Evolutionary conservation across 2,113 vertebrate species (phyloP), one percentile per base, ranked within the genome.

Genomic region (Tautogolabrus adspersus): DNA sequence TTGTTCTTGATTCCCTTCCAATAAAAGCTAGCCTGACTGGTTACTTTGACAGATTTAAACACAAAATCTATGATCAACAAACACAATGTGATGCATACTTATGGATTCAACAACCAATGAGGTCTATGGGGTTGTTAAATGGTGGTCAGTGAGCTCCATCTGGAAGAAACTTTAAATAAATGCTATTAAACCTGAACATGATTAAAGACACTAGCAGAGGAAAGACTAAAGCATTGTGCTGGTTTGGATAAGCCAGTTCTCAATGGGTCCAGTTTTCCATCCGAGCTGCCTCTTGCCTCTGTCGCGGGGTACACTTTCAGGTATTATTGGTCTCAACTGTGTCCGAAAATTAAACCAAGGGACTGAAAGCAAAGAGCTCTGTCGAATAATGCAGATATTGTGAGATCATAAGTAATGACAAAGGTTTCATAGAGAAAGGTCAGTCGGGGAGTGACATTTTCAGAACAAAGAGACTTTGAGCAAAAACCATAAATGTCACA

Each of bases 251-350:
- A 63, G 70, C 64, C 69, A 47, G 47, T 52, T 81, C 74, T 75
- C 65, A 75, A 66, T 79, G 63, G n/a, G 38, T 77, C 44, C 66
- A 68, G 55, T 61, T 87, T 88, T 88, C 77, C 81, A 68, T 78
- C 64, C 65, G 16, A 0, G 42, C 65, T 44, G 68, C 63, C 57
- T 73, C 66, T 70, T 54, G 12, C 52, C 56, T 74, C 16, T n/a
- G 52, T 59, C 37, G 1, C 65, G 1, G 55, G 68, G 51, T 65
- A 54, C 68, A 34, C 37, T 59, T 66, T 52, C 72, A 77, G 60
- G 63, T 64, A 62, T 84, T 59, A 84, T 42, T 37, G 11, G 68
- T 78, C 75, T 77, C 71, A 10, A 19, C 42, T 19, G 77, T 51
- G 51, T 66, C 37, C 52, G 11, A 51, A 70, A 66, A 38, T 8